Percentiles rank a stretch among this genome's conserved stretches.
Evolutionary conservation across 2,888 invertebrate genomes (phyloP).

Genomic region (Dexiosoma caninum): DNA sequence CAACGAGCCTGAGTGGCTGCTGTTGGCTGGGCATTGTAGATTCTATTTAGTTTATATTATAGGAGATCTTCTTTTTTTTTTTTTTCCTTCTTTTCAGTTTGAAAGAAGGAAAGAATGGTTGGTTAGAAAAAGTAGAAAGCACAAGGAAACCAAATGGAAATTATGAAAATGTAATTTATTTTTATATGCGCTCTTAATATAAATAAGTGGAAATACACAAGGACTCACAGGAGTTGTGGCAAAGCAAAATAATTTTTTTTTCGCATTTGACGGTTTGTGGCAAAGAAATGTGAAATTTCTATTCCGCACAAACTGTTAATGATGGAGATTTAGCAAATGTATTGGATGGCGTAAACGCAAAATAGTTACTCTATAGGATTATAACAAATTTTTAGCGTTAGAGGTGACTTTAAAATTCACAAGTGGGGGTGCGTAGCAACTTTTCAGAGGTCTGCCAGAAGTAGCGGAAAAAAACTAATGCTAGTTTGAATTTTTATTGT

Average conservation of each 20-base stretch:
- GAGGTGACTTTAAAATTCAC: no score
- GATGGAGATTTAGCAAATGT: background rate
- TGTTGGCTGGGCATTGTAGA: slow-evolving; percentile 15
- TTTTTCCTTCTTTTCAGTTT: slow-evolving; percentile 17
- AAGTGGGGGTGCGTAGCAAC: no score
- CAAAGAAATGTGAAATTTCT: slow-evolving; percentile 27
- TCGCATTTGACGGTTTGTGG: background rate
- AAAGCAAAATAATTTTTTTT: slow-evolving; percentile 6
- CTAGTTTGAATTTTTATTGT: no score
- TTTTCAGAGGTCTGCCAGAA: no score
- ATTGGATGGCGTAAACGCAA: background rate
- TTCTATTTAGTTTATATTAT: slow-evolving; percentile 32
- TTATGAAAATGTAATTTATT: slow-evolving; percentile 46
- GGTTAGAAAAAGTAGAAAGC: background rate
- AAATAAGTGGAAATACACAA: slow-evolving; percentile 31
- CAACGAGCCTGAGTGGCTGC: slow-evolving; percentile 6
- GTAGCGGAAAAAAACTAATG: no score
- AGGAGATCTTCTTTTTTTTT: slow-evolving; percentile 18
- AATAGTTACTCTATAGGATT: background rate
- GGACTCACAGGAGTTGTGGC: slow-evolving; percentile 29
- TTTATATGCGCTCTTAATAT: slow-evolving; percentile 41
- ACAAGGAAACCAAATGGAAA: slow-evolving; percentile 35
- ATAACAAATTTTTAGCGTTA: no score
- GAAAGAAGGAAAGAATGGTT: background rate
- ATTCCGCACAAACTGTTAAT: slow-evolving; percentile 1